Conservation (phyloP, 1,140 invertebrate species). For the Cyclargus thomasi region DNA sequence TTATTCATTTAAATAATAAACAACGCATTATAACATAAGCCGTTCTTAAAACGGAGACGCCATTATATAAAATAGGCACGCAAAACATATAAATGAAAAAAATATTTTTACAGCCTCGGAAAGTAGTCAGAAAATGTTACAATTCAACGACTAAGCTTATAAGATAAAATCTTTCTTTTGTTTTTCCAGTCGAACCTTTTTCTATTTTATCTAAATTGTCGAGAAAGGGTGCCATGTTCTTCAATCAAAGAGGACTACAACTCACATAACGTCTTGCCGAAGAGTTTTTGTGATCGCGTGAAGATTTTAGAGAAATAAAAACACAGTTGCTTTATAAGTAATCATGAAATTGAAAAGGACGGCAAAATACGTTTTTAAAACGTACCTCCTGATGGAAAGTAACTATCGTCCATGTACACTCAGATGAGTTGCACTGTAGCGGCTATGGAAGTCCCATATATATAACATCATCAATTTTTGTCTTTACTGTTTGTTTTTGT, state of each 20-base stretch:
- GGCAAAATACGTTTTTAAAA: no score
- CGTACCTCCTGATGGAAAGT: no score
- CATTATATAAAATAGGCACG: no score
- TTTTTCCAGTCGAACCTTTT: conserved; percentile 5
- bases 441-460: no score
- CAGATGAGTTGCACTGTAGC: no score
- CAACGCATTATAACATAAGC: no score
- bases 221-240: neutral
- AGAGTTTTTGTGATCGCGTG: neutral
- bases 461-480: no score
- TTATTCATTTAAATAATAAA: no score
- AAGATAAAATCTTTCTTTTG: neutral
- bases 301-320: conserved; percentile 3
- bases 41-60: no score
- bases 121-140: neutral
- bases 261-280: neutral
- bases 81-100: neutral
- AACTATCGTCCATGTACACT: no score
- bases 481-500: no score
- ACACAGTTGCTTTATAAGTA: neutral
- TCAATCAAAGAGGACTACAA: neutral
- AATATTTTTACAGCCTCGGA: neutral
- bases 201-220: conserved; percentile 11
- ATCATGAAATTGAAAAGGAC: neutral
- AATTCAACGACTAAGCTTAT: neutral